Evolutionary conservation across 2,797 vertebrate genomes (phyloP).

Genomic region (Capromys pilorides): DNA sequence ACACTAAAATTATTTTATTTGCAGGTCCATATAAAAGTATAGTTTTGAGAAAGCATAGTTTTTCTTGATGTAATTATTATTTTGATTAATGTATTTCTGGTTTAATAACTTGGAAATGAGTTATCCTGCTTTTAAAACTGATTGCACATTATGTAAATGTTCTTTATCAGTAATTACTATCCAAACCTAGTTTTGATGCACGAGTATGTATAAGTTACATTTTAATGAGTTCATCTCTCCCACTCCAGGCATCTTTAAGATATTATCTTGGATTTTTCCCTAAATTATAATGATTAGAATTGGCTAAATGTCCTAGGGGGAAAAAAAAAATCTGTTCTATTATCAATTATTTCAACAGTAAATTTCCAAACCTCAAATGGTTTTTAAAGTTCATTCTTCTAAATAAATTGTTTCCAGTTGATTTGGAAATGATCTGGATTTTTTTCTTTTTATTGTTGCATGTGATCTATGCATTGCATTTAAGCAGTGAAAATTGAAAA

Average conservation of each 20-base stretch:
- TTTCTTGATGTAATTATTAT: constrained; percentile 51
- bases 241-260: constrained; percentile 28
- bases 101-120: constrained; percentile 55
- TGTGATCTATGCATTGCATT: constrained; percentile 45
- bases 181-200: constrained; percentile 61
- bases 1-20: constrained; percentile 54
- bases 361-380: constrained; percentile 60
- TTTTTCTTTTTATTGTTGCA: constrained; percentile 52
- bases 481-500: constrained; percentile 37
- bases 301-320: constrained; percentile 29
- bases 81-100: constrained; percentile 46
- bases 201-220: constrained; percentile 29
- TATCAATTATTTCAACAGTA: constrained; percentile 55
- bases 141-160: constrained; percentile 53
- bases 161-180: constrained; percentile 64
- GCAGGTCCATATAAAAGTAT: constrained; percentile 11
- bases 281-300: constrained; percentile 61
- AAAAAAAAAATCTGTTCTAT: constrained; percentile 8
- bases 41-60: constrained; percentile 53
- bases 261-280: constrained; percentile 26
- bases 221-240: background rate
- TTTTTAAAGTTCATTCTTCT: constrained; percentile 60
- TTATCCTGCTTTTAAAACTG: constrained; percentile 42
- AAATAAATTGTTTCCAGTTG: constrained; percentile 55
- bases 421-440: constrained; percentile 51